Evolutionary conservation across 2,113 vertebrate species (phyloP).

Genomic region (Myrmophylax atrothorax): DNA sequence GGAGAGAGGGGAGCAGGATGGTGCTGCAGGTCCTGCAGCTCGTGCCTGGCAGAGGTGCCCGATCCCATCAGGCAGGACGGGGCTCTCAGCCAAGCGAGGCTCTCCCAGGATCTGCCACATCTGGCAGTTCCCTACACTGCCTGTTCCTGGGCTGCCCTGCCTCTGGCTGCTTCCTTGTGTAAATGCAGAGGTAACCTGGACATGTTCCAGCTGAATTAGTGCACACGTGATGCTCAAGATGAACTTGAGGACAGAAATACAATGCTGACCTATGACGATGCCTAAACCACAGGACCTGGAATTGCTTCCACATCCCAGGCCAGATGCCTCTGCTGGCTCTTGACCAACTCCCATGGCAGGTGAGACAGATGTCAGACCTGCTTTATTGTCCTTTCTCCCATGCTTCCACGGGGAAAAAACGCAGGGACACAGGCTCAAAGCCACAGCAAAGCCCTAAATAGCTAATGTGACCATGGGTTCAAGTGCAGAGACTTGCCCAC

Average conservation of each 20-base stretch:
- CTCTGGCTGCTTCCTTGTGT: not conserved
- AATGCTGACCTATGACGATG: not conserved
- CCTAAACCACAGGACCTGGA: not conserved
- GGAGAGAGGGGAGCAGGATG: not conserved
- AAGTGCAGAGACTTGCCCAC: not conserved
- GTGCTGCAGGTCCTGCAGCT: not conserved
- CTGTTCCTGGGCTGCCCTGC: not conserved
- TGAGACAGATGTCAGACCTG: conserved; percentile 25
- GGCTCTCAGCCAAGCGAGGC: not conserved
- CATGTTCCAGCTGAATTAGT: not conserved
- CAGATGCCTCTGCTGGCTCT: conserved; percentile 26
- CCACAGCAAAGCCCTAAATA: not conserved
- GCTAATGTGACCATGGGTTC: fast-evolving
- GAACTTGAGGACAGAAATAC: not conserved
- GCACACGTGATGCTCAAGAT: not conserved
- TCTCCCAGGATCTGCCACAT: not conserved
- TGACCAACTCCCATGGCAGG: not conserved
- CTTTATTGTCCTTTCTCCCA: not conserved
- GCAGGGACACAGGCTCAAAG: not conserved
- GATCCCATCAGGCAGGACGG: not conserved
- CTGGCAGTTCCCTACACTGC: not conserved
- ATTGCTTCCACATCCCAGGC: not conserved
- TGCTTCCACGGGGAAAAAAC: not conserved
- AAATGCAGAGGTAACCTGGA: not conserved
- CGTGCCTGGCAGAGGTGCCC: not conserved